phyloP scores from a whole-genome alignment of 2,888 invertebrate genomes.

The Pristionchus japonicus region DNA sequence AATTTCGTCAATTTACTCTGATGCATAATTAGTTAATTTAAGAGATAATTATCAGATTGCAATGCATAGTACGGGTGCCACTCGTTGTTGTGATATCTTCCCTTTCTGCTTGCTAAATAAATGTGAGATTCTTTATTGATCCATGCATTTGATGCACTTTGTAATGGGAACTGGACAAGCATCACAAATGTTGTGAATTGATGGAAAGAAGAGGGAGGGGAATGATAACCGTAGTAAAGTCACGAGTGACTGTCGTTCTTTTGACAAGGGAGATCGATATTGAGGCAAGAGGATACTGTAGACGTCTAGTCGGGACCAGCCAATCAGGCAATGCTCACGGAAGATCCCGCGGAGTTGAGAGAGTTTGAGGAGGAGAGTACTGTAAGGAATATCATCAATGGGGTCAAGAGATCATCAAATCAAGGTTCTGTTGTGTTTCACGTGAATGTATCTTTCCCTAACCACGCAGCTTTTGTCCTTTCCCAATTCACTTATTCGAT shows the following conservation, averaged over 20 bases:
- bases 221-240: constrained; percentile 9
- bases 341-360: constrained; percentile 15
- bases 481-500: neutral
- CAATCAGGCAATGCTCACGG: constrained; percentile 18
- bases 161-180: constrained; percentile 3
- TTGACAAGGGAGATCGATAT: neutral
- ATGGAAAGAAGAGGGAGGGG: neutral
- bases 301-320: neutral
- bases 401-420: neutral
- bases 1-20: neutral
- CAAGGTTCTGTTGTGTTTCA: neutral
- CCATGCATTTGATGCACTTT: constrained; percentile 27
- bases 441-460: neutral
- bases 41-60: neutral
- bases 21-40: constrained; percentile 9
- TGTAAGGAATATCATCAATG: neutral
- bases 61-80: constrained; percentile 18
- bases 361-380: constrained; percentile 19
- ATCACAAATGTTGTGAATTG: constrained; percentile 38
- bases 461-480: neutral
- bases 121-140: constrained; percentile 34
- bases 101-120: neutral
- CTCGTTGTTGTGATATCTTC: neutral
- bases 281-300: neutral
- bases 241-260: constrained; percentile 12